Evolutionary conservation across 2,113 vertebrate species (phyloP).

Genomic region (Xyliphius kryptos): DNA sequence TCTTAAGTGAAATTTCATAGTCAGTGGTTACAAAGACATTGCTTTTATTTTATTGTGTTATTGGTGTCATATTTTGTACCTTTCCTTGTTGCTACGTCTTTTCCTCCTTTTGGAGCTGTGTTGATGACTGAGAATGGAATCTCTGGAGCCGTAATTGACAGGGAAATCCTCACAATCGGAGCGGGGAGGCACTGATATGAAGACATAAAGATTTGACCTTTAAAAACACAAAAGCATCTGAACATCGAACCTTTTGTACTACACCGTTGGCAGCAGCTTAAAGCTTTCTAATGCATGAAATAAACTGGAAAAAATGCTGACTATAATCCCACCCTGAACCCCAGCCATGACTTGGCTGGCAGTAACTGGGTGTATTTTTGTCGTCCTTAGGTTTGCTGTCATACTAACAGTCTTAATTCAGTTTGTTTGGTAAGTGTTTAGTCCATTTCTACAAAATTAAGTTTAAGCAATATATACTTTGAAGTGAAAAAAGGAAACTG

Average conservation of each 20-base stretch:
- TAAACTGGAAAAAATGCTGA: conserved; percentile 18
- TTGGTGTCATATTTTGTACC: conserved; percentile 38
- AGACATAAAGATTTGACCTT: conserved; percentile 3
- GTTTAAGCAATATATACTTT: no score
- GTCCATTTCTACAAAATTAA: no score
- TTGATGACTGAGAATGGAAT: conserved; percentile 58
- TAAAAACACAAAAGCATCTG: background rate
- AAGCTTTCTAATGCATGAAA: background rate
- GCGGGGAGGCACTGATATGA: conserved; percentile 53
- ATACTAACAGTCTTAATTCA: background rate
- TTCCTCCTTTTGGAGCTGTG: conserved; percentile 48
- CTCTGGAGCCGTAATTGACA: conserved; percentile 58
- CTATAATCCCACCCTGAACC: background rate
- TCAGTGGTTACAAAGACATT: no score
- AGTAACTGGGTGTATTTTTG: conserved; percentile 29
- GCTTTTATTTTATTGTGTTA: no score
- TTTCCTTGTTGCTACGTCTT: conserved; percentile 37
- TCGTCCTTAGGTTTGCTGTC: background rate
- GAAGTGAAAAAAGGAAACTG: no score
- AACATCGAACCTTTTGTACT: no score
- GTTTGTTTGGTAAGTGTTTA: no score
- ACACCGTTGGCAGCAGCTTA: background rate
- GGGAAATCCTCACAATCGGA: conserved; percentile 55
- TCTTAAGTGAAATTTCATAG: no score
- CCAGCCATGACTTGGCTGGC: background rate